These are phyloP conservation scores for Pterobdella sp. DNA, from an alignment of 2,888 invertebrate species.

Conservation along the genomic window DNA sequence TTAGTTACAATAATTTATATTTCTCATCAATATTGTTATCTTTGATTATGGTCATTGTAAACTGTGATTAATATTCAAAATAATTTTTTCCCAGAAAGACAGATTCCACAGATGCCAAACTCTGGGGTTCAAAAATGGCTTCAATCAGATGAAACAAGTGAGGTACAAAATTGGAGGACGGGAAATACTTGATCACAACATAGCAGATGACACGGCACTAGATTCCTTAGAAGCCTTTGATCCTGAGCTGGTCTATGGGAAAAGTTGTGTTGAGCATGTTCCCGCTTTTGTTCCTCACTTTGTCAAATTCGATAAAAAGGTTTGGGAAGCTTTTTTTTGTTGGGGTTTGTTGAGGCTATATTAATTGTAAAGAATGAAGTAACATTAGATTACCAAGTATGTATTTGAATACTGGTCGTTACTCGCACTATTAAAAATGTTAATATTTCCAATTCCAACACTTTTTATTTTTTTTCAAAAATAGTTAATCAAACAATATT, in stretches of 20 bases:
- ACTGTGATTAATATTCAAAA: not conserved
- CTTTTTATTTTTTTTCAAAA: not conserved
- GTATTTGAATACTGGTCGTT: no score
- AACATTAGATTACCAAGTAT: no score
- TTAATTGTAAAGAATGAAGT: no score
- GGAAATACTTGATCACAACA: slow-evolving; percentile 23
- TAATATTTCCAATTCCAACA: not conserved
- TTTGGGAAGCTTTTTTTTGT: not conserved
- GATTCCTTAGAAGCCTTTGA: slow-evolving; percentile 50
- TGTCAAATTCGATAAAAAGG: slow-evolving; percentile 29
- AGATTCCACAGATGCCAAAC: slow-evolving; percentile 25
- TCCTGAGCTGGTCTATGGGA: slow-evolving; percentile 51
- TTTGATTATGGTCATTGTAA: not conserved
- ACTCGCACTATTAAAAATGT: not conserved
- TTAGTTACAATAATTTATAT: no score
- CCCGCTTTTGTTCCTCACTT: slow-evolving; percentile 19
- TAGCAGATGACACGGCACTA: slow-evolving; percentile 45
- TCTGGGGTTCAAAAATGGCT: slow-evolving; percentile 21
- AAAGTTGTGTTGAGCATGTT: slow-evolving; percentile 42
- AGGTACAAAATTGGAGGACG: slow-evolving; percentile 24
- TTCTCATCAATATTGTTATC: no score
- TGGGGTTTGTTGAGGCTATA: no score
- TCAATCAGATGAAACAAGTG: not conserved
- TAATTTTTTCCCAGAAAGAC: slow-evolving; percentile 13
- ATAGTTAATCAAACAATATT: not conserved